Evolutionary conservation across 2,797 vertebrate genomes (phyloP).

Genomic region (Astyanax mexicanus): DNA sequence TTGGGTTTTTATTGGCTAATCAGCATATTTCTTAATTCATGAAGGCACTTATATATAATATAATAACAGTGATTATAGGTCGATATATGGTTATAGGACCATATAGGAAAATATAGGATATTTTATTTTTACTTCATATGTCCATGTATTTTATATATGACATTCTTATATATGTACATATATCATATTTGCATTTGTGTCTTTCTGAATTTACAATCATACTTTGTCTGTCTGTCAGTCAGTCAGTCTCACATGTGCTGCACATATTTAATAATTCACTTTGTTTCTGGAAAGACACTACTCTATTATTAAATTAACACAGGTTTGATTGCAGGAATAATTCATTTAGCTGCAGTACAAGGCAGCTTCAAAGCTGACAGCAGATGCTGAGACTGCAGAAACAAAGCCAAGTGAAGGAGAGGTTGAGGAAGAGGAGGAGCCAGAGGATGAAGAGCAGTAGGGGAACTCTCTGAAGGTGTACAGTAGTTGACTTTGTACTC

Average conservation of each 20-base stretch:
- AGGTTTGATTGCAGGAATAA: constrained; percentile 58
- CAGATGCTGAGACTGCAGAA: constrained; percentile 59
- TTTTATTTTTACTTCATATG: too few relatives aligned
- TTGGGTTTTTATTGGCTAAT: too few relatives aligned
- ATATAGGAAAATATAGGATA: too few relatives aligned
- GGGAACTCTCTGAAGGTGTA: constrained; percentile 14
- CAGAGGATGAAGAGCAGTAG: constrained; percentile 10
- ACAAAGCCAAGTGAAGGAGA: constrained; percentile 32
- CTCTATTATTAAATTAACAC: constrained; percentile 53
- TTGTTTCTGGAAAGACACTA: constrained; percentile 31
- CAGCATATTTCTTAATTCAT: too few relatives aligned
- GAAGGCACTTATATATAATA: too few relatives aligned
- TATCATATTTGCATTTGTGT: neutral
- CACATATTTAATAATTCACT: constrained; percentile 22
- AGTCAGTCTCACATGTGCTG: neutral
- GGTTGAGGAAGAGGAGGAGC: constrained; percentile 29
- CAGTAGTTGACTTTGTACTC: constrained; percentile 6
- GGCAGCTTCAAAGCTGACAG: constrained; percentile 56
- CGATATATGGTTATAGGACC: too few relatives aligned
- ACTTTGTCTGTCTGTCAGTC: neutral
- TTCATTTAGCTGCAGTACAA: constrained; percentile 53
- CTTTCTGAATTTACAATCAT: neutral
- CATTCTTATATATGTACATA: too few relatives aligned
- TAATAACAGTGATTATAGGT: too few relatives aligned
- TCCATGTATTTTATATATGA: too few relatives aligned